Base-by-base conservation (phyloP, 2,888 invertebrate species). In the Acleris emargana region DNA sequence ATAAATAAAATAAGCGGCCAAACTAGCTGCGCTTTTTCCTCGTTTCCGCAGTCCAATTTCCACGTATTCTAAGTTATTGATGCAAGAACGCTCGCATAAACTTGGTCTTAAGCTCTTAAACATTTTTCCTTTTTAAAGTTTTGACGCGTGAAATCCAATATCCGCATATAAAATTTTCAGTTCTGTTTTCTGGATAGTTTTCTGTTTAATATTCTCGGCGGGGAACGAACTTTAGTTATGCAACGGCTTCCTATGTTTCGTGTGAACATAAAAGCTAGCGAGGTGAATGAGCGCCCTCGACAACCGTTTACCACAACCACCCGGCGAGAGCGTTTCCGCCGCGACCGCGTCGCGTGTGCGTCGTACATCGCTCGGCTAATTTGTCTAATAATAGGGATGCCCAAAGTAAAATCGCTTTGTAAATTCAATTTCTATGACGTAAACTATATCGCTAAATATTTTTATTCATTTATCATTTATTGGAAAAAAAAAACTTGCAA, bases 251-350 rank as follows among this genome's bases (percentile, higher is more conserved):
- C 45, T 57, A 60, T 71, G 71, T 71, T 74, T 72, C 67, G 68
- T 68, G 52, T 60, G 59, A 70, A 71, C 64, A 73, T 73, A 72
- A 74, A 72, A 75, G 76, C 75, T 76, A 68, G 67, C 70, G 67
- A 62, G 69, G 70, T 73, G 73, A 76, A 79, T 74, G 72, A 76
- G 80, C 76, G 66, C 72, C 72, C 80, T 80, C 74, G 60, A 78
- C 74, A 70, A 75, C 72, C 78, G 74, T 80, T 79, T 80, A 78
- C 80, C 77, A 75, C 76, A 76, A 76, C 42, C 42, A n/a, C 72
- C 64, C 70, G 64, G 72, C 69, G 72, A 73, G 72, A 69, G 71
- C 20, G 64, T 58, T 66, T 53, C 61, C 72, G 73, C 74, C 73
- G 73, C 73, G 66, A 64, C 71, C 58, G 53, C 50, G 52, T 71